phyloP scores from a whole-genome alignment of 1,140 invertebrate genomes.

The Sycobia sp. region DNA sequence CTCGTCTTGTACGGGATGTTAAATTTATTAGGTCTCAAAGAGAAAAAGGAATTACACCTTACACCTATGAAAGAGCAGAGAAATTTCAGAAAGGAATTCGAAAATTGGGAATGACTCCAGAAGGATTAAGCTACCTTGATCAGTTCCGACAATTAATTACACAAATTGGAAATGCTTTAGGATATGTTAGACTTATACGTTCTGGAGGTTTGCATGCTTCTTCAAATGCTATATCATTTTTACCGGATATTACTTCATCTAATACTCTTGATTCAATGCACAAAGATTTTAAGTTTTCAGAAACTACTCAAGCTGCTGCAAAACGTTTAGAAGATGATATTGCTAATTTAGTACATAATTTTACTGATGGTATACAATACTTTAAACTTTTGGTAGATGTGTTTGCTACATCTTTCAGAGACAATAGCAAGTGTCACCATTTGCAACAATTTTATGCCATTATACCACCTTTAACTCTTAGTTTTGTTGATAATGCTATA shows the following conservation, averaged over 20 bases:
- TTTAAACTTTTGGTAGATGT: constrained; percentile 94
- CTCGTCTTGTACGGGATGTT: constrained; percentile 88
- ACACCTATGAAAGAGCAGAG: constrained; percentile 89
- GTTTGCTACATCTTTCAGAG: constrained; percentile 86
- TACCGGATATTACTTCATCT: constrained; percentile 81
- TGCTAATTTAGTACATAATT: constrained; percentile 80
- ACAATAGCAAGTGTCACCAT: constrained; percentile 82
- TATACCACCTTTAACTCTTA: constrained; percentile 90
- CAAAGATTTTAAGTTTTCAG: constrained; percentile 65
- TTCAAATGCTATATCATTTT: constrained; percentile 87
- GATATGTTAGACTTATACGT: constrained; percentile 92
- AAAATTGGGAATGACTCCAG: constrained; percentile 82
- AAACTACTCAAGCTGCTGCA: constrained; percentile 67
- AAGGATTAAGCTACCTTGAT: constrained; percentile 89
- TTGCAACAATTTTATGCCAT: constrained; percentile 93
- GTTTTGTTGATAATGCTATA: constrained; percentile 93
- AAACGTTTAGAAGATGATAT: constrained; percentile 79
- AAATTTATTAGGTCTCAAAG: constrained; percentile 65
- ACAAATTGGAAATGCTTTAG: constrained; percentile 96
- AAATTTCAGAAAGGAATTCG: constrained; percentile 93
- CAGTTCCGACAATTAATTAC: constrained; percentile 90
- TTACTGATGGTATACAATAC: constrained; percentile 93
- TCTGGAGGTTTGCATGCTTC: constrained; percentile 93
- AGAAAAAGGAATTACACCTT: constrained; percentile 56
- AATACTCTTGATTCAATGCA: constrained; percentile 67